Evolutionary conservation across 1,140 invertebrate genomes (phyloP).

Genomic region (Spodoptera frugiperda): DNA sequence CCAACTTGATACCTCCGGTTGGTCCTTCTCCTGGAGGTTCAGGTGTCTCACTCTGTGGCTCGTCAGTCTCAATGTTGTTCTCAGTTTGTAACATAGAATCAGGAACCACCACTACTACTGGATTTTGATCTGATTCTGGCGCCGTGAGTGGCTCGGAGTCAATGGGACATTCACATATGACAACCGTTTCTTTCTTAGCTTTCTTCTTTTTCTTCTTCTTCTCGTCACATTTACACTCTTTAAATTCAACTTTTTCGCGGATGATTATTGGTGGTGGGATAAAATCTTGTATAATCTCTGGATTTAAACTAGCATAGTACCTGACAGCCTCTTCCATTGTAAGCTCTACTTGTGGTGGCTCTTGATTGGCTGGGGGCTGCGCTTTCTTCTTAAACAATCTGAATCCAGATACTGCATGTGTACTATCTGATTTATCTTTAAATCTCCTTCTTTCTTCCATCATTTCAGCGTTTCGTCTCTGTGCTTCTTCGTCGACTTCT

Average conservation of each 20-base stretch:
- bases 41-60: neutral
- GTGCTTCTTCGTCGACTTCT: neutral
- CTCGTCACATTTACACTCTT: conserved; percentile 49
- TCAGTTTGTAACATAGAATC: too few relatives aligned
- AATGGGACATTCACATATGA: conserved; percentile 59
- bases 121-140: neutral
- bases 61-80: too few relatives aligned
- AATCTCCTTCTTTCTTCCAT: conserved; percentile 53
- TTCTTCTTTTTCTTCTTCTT: conserved; percentile 8
- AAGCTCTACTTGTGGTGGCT: conserved; percentile 46
- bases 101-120: too few relatives aligned
- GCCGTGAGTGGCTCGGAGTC: neutral
- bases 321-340: conserved; percentile 65
- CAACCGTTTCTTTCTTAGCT: neutral
- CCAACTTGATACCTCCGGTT: conserved; percentile 60
- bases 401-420: conserved; percentile 66
- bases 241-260: neutral
- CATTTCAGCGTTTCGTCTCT: neutral
- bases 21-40: conserved; percentile 44
- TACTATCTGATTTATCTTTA: conserved; percentile 65
- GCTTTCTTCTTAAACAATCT: conserved; percentile 56
- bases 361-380: neutral
- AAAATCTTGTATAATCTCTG: conserved; percentile 29
- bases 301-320: conserved; percentile 51
- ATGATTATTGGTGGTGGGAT: neutral